Evolutionary conservation across 1,140 invertebrate genomes (phyloP).

Genomic region (Eurosta solidaginis): DNA sequence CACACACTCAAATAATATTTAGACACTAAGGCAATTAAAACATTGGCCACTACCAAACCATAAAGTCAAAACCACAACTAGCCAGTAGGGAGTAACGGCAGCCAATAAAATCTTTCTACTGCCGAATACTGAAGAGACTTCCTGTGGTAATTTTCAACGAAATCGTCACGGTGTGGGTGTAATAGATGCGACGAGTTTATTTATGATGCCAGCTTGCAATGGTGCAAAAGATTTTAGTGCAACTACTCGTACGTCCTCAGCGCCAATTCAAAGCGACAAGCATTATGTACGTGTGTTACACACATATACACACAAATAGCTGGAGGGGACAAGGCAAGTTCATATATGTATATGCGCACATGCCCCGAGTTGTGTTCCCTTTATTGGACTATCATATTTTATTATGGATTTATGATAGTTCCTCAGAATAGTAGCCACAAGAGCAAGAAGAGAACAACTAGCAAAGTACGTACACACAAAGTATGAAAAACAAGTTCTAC

Average conservation of each 20-base stretch:
- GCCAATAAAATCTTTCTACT: slow-evolving; percentile 5
- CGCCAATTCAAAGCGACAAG: not conserved
- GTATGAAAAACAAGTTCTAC: no score
- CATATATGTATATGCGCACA: not conserved
- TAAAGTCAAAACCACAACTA: slow-evolving; percentile 16
- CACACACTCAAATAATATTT: not conserved
- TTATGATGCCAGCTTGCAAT: slow-evolving; percentile 13
- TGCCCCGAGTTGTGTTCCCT: not conserved
- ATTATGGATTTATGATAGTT: not conserved
- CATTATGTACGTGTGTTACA: not conserved
- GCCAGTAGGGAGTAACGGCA: not conserved
- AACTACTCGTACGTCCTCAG: no score
- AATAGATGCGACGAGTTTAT: not conserved
- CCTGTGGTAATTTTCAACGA: not conserved
- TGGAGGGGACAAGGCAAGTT: not conserved
- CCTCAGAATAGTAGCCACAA: not conserved
- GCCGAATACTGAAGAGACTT: not conserved
- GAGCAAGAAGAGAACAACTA: no score
- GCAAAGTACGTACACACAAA: no score
- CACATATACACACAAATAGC: not conserved
- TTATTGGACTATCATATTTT: not conserved
- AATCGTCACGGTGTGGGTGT: not conserved
- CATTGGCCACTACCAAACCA: not conserved
- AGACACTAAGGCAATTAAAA: not conserved
- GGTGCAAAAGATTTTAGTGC: not conserved